Base-by-base conservation (phyloP, 2,113 vertebrate species). In the Actenoides lindsayi region DNA sequence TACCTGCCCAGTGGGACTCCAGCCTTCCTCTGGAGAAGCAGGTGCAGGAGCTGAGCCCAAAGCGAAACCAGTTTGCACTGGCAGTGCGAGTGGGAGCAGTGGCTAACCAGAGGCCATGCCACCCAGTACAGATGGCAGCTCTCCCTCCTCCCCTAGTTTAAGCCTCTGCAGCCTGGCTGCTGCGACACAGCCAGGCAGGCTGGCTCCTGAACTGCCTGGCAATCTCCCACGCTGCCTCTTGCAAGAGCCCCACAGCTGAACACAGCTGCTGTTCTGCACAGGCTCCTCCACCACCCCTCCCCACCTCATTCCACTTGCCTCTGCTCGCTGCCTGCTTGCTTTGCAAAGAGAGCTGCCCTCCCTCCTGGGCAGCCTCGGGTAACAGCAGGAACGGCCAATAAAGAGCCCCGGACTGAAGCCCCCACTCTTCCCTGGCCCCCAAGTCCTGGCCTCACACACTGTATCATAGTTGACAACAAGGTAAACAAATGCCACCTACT, bases 61-160 rank as follows among this genome's bases (percentile, higher is more conserved):
- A 80, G 48, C 48, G 67, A 57, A 30, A 48, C 2, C 28, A 1
- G 6, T 23, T 56, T 39, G 54, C 57, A 19, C 2, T 15, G 17
- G 67, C 73, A 83, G 21, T 59, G 48, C 5, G 5, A 33, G 18
- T 1, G 0, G 28, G 28, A 4, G 30, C 42, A 10, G 14, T 5
- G 13, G 35, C 35, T 30, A 64, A 48, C 11, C 53, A 82, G n/a
- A 12, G 75, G 68, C 46, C 5, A 2, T 39, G 68, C 13, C 64
- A 35, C 11, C 5, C 2, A 2, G 3, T 19, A 28, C n/a, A 60
- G 39, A 9, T 4, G 6, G 37, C 60, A 91, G 59, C 57, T 76
- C 53, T 75, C 35, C 62, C 31, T 79, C 59, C 69, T 71, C 10
- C 42, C 48, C 23, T 11, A 1, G 4, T 13, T 87, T 4, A 37